A percentile compares a stretch with the other conserved stretches of the same genome.
phyloP scores from a whole-genome alignment of 1,140 invertebrate genomes.

The Lutraria rhynchaena region DNA sequence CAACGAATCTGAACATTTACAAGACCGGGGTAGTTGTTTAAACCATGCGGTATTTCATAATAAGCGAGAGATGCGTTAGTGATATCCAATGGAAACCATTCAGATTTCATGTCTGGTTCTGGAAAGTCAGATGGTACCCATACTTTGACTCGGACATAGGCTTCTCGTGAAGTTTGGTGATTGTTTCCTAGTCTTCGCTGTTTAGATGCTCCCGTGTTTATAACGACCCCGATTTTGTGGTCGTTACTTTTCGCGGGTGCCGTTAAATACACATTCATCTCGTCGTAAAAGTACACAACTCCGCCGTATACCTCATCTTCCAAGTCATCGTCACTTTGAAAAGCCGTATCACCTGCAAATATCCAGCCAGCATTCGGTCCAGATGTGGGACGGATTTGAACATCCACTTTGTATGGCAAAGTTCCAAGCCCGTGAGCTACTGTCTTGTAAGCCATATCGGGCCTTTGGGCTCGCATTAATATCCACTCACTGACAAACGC shows the following conservation, averaged over 20 bases:
- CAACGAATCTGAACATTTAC: slow-evolving; percentile 41
- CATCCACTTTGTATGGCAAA: slow-evolving; percentile 43
- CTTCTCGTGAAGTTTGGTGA: slow-evolving; percentile 10
- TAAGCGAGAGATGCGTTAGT: not conserved
- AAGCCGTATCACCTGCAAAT: slow-evolving; percentile 16
- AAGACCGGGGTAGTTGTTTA: slow-evolving; percentile 12
- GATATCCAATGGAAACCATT: slow-evolving; percentile 39
- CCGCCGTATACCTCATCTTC: slow-evolving; percentile 13
- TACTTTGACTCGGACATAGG: slow-evolving; percentile 26
- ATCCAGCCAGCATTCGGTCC: slow-evolving; percentile 35
- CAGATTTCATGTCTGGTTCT: slow-evolving; percentile 13
- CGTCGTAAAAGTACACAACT: slow-evolving; percentile 36
- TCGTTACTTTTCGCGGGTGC: slow-evolving; percentile 32
- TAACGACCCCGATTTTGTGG: slow-evolving; percentile 11
- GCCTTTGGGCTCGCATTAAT: slow-evolving; percentile 26
- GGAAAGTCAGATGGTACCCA: slow-evolving; percentile 24
- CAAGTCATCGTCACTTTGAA: slow-evolving; percentile 42
- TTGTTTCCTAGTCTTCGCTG: slow-evolving; percentile 19
- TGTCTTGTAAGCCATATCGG: not conserved
- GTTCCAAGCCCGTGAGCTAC: not conserved
- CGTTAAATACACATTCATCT: slow-evolving; percentile 15
- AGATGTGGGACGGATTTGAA: slow-evolving; percentile 38
- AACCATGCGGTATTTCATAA: slow-evolving; percentile 9
- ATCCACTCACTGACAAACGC: slow-evolving; percentile 41
- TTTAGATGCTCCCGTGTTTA: slow-evolving; percentile 13